Evolutionary conservation across 2,888 invertebrate genomes (phyloP).

Genomic region (Synergus laeviventris): DNA sequence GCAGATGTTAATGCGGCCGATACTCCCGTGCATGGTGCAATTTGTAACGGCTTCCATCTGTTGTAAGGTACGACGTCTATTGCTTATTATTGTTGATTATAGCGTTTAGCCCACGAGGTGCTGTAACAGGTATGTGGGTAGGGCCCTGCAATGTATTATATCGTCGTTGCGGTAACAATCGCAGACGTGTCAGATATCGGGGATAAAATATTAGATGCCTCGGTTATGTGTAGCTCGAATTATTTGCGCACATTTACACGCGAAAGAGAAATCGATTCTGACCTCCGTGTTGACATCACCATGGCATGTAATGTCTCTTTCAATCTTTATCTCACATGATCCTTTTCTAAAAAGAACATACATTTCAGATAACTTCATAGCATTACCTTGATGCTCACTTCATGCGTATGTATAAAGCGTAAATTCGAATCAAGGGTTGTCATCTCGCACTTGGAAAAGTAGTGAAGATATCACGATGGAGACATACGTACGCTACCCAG

Average conservation of each 20-base stretch:
- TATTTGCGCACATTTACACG: slow-evolving; percentile 22
- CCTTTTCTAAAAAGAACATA: too few relatives aligned
- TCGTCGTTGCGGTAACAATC: slow-evolving; percentile 19
- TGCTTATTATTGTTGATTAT: slow-evolving; percentile 60
- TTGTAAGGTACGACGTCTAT: slow-evolving; percentile 43
- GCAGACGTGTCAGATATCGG: slow-evolving; percentile 34
- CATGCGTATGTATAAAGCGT: too few relatives aligned
- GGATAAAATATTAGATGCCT: slow-evolving; percentile 37
- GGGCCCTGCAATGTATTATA: slow-evolving; percentile 37
- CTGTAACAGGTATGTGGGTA: slow-evolving; percentile 55
- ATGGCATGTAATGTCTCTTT: slow-evolving; percentile 14
- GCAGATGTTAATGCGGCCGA: slow-evolving; percentile 3
- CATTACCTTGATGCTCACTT: too few relatives aligned
- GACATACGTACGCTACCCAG: slow-evolving; percentile 23
- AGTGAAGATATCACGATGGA: background rate
- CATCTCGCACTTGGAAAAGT: too few relatives aligned
- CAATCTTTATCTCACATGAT: slow-evolving; percentile 3
- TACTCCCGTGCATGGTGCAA: slow-evolving; percentile 40
- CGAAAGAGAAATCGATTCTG: slow-evolving; percentile 29
- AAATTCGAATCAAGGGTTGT: too few relatives aligned
- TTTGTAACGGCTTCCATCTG: slow-evolving; percentile 54
- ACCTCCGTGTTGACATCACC: slow-evolving; percentile 30
- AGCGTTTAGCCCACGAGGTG: slow-evolving; percentile 55
- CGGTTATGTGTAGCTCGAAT: slow-evolving; percentile 24
- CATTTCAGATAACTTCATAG: too few relatives aligned